phyloP scores from a whole-genome alignment of 2,888 invertebrate species.

The Eristalis tenax region DNA sequence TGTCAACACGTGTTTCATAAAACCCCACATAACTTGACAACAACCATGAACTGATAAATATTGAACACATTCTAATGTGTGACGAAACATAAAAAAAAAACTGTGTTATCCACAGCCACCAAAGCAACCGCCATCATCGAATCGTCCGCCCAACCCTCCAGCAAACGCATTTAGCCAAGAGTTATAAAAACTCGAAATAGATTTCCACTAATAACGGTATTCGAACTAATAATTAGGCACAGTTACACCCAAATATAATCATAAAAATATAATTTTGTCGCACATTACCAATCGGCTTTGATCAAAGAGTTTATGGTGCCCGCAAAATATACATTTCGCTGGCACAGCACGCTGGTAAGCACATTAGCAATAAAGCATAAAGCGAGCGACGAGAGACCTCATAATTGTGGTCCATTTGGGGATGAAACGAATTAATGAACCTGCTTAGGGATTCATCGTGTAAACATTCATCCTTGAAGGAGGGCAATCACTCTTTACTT shows the following conservation, averaged over 20 bases:
- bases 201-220: not conserved
- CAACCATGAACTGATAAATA: not conserved
- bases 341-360: not conserved
- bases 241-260: not conserved
- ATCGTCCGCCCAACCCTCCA: not conserved
- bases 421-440: not conserved
- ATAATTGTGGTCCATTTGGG: not conserved
- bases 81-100: not conserved
- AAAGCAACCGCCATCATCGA: not conserved
- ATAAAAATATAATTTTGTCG: not conserved
- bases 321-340: not conserved
- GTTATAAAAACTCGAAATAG: constrained; percentile 10
- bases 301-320: constrained; percentile 3
- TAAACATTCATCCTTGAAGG: not conserved
- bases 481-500: constrained; percentile 22
- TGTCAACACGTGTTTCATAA: not conserved
- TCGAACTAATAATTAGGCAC: not conserved
- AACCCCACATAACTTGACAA: not conserved
- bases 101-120: not conserved
- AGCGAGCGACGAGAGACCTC: not conserved
- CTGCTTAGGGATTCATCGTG: constrained; percentile 12
- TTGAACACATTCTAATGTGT: not conserved
- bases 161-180: not conserved
- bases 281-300: constrained; percentile 14
- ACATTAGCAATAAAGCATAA: not conserved